A percentile compares a stretch with the other conserved stretches of the same genome.
Conservation (phyloP, 2,888 invertebrate species). For the Galerucella pusilla region DNA sequence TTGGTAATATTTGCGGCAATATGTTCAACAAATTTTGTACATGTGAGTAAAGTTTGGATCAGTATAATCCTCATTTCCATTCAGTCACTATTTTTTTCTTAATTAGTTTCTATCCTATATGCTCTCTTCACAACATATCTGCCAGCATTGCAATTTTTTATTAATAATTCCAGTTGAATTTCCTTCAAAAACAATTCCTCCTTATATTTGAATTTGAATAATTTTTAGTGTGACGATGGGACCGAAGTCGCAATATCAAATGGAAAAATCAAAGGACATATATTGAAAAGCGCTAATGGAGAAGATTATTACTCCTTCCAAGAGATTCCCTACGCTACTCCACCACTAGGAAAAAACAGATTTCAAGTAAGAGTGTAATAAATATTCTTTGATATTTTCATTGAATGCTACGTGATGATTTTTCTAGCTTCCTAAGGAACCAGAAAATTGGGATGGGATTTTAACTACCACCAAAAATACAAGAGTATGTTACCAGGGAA, state of each 20-base stretch:
- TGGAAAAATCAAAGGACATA: slow-evolving; percentile 5
- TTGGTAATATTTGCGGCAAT: neutral
- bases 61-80: neutral
- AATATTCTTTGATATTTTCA: too few species aligned
- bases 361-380: slow-evolving; percentile 4
- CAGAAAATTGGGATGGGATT: slow-evolving; percentile 22
- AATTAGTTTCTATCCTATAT: too few species aligned
- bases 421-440: slow-evolving; percentile 9
- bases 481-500: slow-evolving; percentile 30
- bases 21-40: neutral
- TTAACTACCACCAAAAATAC: slow-evolving; percentile 29
- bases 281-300: slow-evolving; percentile 1
- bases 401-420: neutral
- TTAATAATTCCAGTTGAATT: too few species aligned
- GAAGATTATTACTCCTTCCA: slow-evolving; percentile 15
- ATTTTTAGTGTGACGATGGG: neutral
- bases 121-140: too few species aligned
- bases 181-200: too few species aligned
- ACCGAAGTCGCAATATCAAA: neutral
- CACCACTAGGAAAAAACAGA: slow-evolving; percentile 20
- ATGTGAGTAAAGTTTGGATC: neutral
- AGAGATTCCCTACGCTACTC: slow-evolving; percentile 17
- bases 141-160: too few species aligned
- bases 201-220: too few species aligned
- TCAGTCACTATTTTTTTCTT: too few species aligned